phyloP scores from a whole-genome alignment of 2,797 vertebrate species.

The Denticeps clupeoides region DNA sequence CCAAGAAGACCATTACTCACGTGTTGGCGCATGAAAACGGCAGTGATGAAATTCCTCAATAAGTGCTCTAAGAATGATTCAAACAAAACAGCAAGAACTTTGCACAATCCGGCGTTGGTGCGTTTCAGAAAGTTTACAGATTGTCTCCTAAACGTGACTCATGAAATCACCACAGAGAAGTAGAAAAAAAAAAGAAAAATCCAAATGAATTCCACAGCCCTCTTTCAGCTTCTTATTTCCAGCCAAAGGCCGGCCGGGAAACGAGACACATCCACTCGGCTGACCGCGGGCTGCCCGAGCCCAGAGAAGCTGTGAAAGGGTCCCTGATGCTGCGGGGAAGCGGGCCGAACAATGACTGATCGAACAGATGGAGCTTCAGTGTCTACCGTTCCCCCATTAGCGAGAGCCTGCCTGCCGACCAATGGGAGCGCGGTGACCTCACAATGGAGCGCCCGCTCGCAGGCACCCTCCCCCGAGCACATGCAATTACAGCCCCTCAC shows the following conservation, averaged over 20 bases:
- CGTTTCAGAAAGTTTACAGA: neutral
- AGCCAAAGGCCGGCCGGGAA: neutral
- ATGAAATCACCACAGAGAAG: neutral
- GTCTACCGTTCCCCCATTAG: conserved; percentile 43
- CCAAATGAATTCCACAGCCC: neutral
- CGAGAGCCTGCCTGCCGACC: conserved; percentile 40
- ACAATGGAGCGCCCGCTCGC: conserved; percentile 36
- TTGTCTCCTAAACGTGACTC: conserved; percentile 13
- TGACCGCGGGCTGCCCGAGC: conserved; percentile 11
- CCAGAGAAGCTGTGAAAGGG: conserved; percentile 7
- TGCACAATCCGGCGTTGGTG: conserved; percentile 7
- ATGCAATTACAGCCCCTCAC: conserved; percentile 5
- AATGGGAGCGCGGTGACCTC: conserved; percentile 35
- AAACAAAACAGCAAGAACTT: conserved; percentile 4
- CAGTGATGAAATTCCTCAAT: conserved; percentile 3
- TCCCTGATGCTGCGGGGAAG: conserved; percentile 24
- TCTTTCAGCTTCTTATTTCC: conserved; percentile 4
- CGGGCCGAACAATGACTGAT: conserved; percentile 53
- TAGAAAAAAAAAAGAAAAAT: neutral
- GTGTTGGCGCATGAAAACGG: neutral
- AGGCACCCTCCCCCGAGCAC: conserved; percentile 2
- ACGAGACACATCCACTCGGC: conserved; percentile 6
- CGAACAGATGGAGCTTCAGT: conserved; percentile 65
- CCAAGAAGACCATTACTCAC: neutral
- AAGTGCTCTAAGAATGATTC: conserved; percentile 14